phyloP scores from a whole-genome alignment of 2,797 vertebrate genomes.

The Sebastes iracundus region DNA sequence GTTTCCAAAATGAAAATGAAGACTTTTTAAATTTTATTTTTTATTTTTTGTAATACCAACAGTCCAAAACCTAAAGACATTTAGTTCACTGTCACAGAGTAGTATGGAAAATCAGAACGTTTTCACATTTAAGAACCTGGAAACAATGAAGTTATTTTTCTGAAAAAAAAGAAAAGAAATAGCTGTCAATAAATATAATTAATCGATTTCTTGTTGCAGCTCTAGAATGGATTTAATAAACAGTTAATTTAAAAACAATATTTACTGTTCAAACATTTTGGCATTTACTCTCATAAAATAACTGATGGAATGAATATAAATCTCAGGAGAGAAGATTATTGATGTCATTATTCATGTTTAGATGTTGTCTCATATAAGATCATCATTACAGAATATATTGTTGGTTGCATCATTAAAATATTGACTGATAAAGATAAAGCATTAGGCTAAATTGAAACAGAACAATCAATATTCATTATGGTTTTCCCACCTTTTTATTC shows the following conservation, averaged over 20 bases:
- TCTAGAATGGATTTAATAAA: not conserved
- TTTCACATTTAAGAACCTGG: not conserved
- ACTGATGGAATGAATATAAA: not conserved
- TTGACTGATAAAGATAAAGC: not conserved
- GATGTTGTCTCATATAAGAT: not conserved
- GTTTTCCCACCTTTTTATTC: not conserved
- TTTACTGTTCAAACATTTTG: not conserved
- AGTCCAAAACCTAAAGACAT: not conserved
- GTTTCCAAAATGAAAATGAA: not conserved
- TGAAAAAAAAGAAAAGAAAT: not conserved
- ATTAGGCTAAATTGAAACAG: not conserved
- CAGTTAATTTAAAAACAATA: not conserved
- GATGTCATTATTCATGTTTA: not conserved
- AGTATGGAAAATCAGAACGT: not conserved
- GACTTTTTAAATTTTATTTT: no score
- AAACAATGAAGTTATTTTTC: not conserved
- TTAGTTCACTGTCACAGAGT: not conserved
- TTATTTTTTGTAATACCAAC: rapidly evolving
- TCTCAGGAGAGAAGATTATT: not conserved
- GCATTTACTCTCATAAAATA: not conserved
- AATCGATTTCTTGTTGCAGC: not conserved
- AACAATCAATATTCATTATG: not conserved
- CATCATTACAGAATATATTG: not conserved
- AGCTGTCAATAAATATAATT: not conserved
- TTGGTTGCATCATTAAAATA: not conserved